Base-by-base conservation (phyloP, 92 coral and sea anemone species). In the Meandrina meandrites region DNA sequence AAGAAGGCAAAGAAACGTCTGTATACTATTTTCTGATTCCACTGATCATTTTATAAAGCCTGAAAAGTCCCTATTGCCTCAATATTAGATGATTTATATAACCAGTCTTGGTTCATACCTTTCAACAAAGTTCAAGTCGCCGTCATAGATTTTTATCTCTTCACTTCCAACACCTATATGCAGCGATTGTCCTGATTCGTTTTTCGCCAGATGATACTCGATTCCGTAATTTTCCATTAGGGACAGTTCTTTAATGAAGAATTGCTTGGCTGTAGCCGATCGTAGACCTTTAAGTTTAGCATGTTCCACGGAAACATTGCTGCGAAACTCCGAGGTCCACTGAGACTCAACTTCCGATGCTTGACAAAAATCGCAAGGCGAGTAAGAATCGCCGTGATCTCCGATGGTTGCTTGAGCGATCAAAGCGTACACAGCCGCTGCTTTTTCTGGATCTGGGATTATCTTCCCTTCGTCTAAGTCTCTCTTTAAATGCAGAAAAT, bases 161-260 rank as follows among this genome's bases (percentile, higher is more conserved):
- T 95, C 97, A 88, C 97, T 93, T 82, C 99, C 98, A 32, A 95
- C 98, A 56, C 98, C 99, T 53, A 97, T 92, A 79, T 95, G 87
- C 71, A 92, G 78, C 42, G 91, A 69, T 22, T 78, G 66, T 66
- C 95, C 96, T 27, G 85, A 90, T 32, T 86, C 84, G 78, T 93
- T 92, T 77, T 92, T 93, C 21, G 94, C 99, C 14, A 92, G 75
- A 85, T 97, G 98, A 79, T 93, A 95, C 80, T 97, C 99, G n/a
- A 93, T 92, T 62, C 98, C 98, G 72, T 92, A 97, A 67, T 96
- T 88, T 72, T 97, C 97, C 83, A 97, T 82, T 66, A 79, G 73
- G 34, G 97, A 93, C 42, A 97, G 83, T 80, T 97, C 98, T 89
- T 95, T 96, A 78, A 97, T 81, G 81, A 96, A 97, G 75, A 92